phyloP scores from a whole-genome alignment of 2,888 invertebrate species.

The Merodon equestris region DNA sequence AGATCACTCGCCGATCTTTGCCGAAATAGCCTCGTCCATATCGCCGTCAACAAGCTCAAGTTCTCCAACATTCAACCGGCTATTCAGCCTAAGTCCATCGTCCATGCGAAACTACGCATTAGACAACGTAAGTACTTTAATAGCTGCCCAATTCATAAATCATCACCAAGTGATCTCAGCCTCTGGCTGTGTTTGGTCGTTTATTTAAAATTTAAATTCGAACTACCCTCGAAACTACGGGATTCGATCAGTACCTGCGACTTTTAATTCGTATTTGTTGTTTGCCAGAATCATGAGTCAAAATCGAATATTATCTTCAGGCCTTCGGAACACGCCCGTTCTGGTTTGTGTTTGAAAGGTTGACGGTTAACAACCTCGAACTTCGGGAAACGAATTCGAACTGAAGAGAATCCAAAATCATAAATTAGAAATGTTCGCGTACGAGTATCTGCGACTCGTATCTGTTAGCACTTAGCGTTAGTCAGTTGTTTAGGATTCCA shows the following conservation, averaged over 20 bases:
- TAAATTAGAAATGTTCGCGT: constrained; percentile 17
- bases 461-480: constrained; percentile 16
- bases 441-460: no score
- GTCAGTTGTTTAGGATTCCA: constrained; percentile 50
- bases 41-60: constrained; percentile 75
- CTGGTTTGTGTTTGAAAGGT: not conserved
- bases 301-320: no score
- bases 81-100: constrained; percentile 76
- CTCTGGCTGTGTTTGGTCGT: no score
- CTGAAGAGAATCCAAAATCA: constrained; percentile 26
- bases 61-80: constrained; percentile 75
- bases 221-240: not conserved
- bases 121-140: constrained; percentile 75
- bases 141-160: not conserved
- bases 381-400: constrained; percentile 3
- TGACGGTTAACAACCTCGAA: constrained; percentile 43
- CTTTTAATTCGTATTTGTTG: no score
- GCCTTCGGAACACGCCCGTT: no score
- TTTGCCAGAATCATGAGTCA: no score
- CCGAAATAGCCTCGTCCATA: constrained; percentile 74
- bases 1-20: constrained; percentile 76
- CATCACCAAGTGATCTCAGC: no score
- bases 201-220: constrained; percentile 61
- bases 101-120: constrained; percentile 74
- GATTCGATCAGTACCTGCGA: constrained; percentile 11